Percentiles rank a stretch among this genome's conserved stretches.
These are phyloP conservation scores for Polyommatus icarus DNA, from an alignment of 2,888 invertebrate genomes.

Conservation along the genomic window DNA sequence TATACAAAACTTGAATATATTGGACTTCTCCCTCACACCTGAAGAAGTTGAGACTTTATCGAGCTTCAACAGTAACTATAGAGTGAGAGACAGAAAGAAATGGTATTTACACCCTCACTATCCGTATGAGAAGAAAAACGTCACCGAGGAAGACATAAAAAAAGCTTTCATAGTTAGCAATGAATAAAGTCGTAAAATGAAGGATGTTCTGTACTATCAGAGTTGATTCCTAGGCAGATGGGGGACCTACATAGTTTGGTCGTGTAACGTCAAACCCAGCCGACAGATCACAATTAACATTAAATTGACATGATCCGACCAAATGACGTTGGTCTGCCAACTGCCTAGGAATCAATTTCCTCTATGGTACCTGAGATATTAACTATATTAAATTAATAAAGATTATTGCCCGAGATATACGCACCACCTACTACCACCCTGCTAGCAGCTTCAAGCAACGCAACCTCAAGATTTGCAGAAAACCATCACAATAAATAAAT, in stretches of 20 bases:
- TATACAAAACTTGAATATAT: constrained; percentile 76
- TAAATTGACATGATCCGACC: too few relatives aligned
- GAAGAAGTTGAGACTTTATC: constrained; percentile 76
- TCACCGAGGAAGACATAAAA: constrained; percentile 22
- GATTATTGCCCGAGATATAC: neutral
- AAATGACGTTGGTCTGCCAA: too few relatives aligned
- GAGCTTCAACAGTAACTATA: constrained; percentile 61
- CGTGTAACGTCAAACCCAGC: too few relatives aligned
- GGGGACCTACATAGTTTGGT: too few relatives aligned
- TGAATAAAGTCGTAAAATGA: neutral
- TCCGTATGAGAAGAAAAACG: constrained; percentile 29
- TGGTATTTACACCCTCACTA: constrained; percentile 33
- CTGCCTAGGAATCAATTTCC: too few relatives aligned
- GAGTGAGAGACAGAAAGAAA: constrained; percentile 29
- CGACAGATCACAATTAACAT: too few relatives aligned
- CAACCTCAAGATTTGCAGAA: too few relatives aligned
- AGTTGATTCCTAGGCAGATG: too few relatives aligned
- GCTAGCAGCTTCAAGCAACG: too few relatives aligned
- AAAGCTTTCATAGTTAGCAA: neutral
- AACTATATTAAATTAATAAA: neutral
- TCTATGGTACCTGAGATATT: neutral
- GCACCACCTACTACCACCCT: too few relatives aligned
- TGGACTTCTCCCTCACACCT: constrained; percentile 74
- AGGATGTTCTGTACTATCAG: neutral
- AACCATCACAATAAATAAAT: too few relatives aligned